Evolutionary conservation across 2,113 vertebrate genomes (phyloP).

Genomic region (Phyllopteryx taeniolatus): DNA sequence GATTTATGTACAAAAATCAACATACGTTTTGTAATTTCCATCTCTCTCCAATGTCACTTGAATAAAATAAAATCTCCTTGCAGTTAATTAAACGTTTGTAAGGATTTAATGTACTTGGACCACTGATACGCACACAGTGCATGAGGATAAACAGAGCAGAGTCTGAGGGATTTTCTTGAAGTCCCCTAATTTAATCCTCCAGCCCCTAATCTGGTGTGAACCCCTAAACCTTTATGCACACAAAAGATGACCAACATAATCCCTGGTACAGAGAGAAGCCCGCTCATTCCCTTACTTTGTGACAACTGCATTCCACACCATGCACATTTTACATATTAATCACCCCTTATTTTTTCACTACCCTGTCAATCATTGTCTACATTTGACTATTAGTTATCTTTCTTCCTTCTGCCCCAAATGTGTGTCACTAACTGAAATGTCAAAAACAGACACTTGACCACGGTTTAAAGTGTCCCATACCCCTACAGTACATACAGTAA

Average conservation of each 20-base stretch:
- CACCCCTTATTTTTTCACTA: constrained; percentile 7
- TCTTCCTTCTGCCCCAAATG: background rate
- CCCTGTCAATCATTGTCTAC: constrained; percentile 18
- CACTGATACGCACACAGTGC: constrained; percentile 31
- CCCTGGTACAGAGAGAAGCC: constrained; percentile 43
- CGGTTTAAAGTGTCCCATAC: constrained; percentile 9
- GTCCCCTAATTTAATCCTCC: constrained; percentile 72
- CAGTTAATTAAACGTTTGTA: constrained; percentile 40
- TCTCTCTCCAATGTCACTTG: constrained; percentile 1
- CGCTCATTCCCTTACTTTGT: constrained; percentile 41
- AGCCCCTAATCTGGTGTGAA: constrained; percentile 70
- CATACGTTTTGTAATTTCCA: background rate
- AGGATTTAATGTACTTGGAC: constrained; percentile 42
- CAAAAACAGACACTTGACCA: background rate
- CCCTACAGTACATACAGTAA: constrained; percentile 5
- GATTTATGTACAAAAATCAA: background rate
- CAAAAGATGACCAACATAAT: constrained; percentile 66
- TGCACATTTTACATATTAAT: constrained; percentile 24
- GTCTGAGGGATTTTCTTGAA: constrained; percentile 67
- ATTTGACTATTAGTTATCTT: constrained; percentile 24
- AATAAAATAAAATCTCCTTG: constrained; percentile 7
- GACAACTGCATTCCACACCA: constrained; percentile 6
- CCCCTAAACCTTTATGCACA: constrained; percentile 66
- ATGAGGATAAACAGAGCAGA: constrained; percentile 50
- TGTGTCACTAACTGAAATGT: background rate